Percentiles rank a stretch among this genome's conserved stretches.
Conservation (phyloP, 2,888 invertebrate genomes). For the Mactromeris polynyma region DNA sequence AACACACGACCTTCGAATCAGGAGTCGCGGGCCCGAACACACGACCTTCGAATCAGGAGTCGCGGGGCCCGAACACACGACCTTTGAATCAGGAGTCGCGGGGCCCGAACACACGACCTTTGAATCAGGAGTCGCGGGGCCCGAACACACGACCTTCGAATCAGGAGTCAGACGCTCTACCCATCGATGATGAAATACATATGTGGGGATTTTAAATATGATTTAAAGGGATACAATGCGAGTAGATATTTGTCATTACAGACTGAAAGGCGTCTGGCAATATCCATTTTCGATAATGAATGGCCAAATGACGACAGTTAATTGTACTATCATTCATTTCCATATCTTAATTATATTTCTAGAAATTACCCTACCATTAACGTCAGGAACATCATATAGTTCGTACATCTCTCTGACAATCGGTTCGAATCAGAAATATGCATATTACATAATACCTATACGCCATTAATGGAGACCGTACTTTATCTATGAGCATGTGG, state of each 20-base stretch:
- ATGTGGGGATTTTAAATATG: neutral
- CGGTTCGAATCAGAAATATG: constrained; percentile 20
- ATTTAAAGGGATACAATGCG: neutral
- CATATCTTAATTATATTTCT: constrained; percentile 2
- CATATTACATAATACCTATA: constrained; percentile 27
- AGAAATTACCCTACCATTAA: constrained; percentile 3
- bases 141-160: too few relatives aligned
- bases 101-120: too few relatives aligned
- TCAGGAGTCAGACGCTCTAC: too few relatives aligned
- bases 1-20: too few relatives aligned
- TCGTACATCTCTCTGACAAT: constrained; percentile 21
- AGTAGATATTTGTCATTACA: neutral
- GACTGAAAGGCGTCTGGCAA: neutral
- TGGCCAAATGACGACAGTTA: neutral
- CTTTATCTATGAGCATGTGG: constrained; percentile 42
- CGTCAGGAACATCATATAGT: neutral
- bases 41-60: too few relatives aligned
- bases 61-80: too few relatives aligned
- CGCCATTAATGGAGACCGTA: neutral
- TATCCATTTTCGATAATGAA: constrained; percentile 5
- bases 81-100: too few relatives aligned
- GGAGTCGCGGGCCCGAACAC: too few relatives aligned
- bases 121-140: too few relatives aligned
- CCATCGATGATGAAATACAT: too few relatives aligned
- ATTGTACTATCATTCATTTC: constrained; percentile 10